Evolutionary conservation across 2,888 invertebrate species (phyloP), one percentile per base, ranked within the genome.

Genomic region (Sarcophaga caerulescens): DNA sequence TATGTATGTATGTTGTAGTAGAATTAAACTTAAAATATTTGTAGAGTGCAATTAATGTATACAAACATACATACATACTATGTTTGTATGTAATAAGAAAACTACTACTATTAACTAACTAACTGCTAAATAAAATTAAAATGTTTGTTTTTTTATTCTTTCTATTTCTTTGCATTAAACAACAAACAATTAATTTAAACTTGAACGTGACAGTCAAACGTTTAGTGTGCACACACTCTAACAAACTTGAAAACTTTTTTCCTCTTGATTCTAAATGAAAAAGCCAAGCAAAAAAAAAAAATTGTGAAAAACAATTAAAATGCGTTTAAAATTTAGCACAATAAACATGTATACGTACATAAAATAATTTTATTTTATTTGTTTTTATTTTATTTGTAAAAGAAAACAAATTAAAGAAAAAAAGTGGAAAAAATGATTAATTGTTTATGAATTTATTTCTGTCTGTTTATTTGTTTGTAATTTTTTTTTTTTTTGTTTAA

Each of bases 171-270:
- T 4, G 14, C 47, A 47, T 47, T 47, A 14, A 11, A 47, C 62
- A 82, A 73, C 82, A 85, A 80, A 74, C 82, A 85, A 80, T 85
- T 86, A 81, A 84, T 81, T 81, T 86, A 86, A 81, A 86, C 86
- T 86, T 86, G 86, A 86, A 80, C 83, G 81, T 84, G 86, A 84
- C 83, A 86, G 84, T 17, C 52, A 17, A 14, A 66, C 75, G n/a
- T 47, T 74, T 69, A 68, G 25, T 69, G 69, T 73, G 73, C 62
- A 66, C 73, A 68, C 73, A 73, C 52, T 52, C 17, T 52, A 52
- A 14, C 3, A 52, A 52, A 52, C 52, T 14, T 52, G 52, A 14
- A 52, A 14, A 3, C 17, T 52, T 52, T 52, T 52, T 52, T 52
- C 12, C 17, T 52, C 17, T 52, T 52, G 12, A 52, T 14, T 52